phyloP scores from a whole-genome alignment of 2,797 vertebrate species.

The Takifugu rubripes region DNA sequence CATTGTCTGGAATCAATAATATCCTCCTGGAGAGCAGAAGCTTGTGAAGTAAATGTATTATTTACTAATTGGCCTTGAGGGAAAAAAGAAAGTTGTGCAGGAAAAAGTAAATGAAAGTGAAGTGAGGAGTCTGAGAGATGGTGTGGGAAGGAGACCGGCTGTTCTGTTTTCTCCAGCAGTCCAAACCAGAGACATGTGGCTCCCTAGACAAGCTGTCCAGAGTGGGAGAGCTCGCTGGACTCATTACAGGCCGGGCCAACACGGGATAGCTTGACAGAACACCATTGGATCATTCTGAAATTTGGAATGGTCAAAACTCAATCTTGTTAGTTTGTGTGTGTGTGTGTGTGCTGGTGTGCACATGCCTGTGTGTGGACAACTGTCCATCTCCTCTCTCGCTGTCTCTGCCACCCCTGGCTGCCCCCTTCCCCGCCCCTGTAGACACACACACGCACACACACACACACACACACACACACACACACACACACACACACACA shows the following conservation, averaged over 20 bases:
- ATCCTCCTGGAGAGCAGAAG: constrained; percentile 55
- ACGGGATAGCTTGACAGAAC: constrained; percentile 72
- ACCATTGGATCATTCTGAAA: constrained; percentile 67
- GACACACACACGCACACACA: constrained; percentile 19
- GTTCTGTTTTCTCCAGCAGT: constrained; percentile 76
- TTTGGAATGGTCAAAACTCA: constrained; percentile 58
- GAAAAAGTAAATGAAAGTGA: constrained; percentile 68
- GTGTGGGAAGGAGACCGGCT: constrained; percentile 78
- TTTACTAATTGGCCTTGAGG: constrained; percentile 75
- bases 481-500: constrained; percentile 9
- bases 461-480: constrained; percentile 31
- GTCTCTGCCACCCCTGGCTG: constrained; percentile 75
- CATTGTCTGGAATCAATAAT: constrained; percentile 4
- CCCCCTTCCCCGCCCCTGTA: constrained; percentile 52
- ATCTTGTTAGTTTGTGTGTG: constrained; percentile 48
- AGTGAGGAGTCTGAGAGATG: constrained; percentile 69
- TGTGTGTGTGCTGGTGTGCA: constrained; percentile 23
- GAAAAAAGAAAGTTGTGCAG: constrained; percentile 68
- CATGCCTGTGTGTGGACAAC: constrained; percentile 66
- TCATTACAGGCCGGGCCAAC: constrained; percentile 74
- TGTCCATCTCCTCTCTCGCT: constrained; percentile 68
- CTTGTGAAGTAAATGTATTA: constrained; percentile 53
- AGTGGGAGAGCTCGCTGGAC: constrained; percentile 74
- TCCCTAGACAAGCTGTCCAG: constrained; percentile 77
- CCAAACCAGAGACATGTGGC: constrained; percentile 76